Conservation (phyloP, 2,113 vertebrate genomes). For the human region GRCh38 chr2:142119001-142119500, state of each 20-base stretch:
- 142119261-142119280: background rate
- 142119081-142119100: conserved; percentile 34
- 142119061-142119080: conserved; percentile 36
- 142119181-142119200: conserved; percentile 17
- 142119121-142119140: conserved; percentile 12
- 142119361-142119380: background rate
- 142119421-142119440: background rate
- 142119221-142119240: background rate
- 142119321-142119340: background rate
- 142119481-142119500: background rate
- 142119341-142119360: background rate
- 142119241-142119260: background rate
- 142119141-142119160: conserved; percentile 7
- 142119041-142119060: background rate
- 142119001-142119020: conserved; percentile 30
- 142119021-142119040: conserved; percentile 24
- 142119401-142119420: background rate
- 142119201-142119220: background rate
- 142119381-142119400: background rate
- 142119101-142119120: conserved; percentile 32
- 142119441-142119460: background rate
- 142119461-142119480: conserved; percentile 2
- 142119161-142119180: background rate
- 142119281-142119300: background rate
- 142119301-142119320: background rate